phyloP scores from a whole-genome alignment of 1,140 invertebrate species.

The Drosophila malerkotliana region DNA sequence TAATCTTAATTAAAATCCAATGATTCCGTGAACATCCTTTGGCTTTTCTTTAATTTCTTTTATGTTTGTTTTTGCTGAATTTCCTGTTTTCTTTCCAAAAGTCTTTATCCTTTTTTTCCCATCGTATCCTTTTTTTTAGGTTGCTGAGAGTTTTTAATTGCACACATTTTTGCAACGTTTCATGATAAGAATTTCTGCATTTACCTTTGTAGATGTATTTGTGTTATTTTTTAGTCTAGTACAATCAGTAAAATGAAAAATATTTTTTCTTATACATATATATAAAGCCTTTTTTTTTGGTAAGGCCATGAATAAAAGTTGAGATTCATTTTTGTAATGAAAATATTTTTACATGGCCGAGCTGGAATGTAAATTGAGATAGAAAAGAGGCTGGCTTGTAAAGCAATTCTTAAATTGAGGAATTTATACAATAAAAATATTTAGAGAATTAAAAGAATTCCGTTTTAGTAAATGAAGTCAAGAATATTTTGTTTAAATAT shows the following conservation, averaged over 20 bases:
- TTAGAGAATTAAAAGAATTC: background rate
- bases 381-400: background rate
- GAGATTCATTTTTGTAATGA: constrained; percentile 41
- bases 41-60: constrained; percentile 38
- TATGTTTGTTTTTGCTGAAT: constrained; percentile 48
- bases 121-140: constrained; percentile 4
- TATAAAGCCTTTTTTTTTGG: constrained; percentile 10
- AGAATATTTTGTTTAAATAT: background rate
- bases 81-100: constrained; percentile 33
- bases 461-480: background rate
- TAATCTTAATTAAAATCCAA: constrained; percentile 76
- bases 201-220: constrained; percentile 19
- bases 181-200: constrained; percentile 46
- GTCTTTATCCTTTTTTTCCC: constrained; percentile 12
- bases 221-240: constrained; percentile 21
- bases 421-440: background rate
- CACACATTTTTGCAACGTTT: constrained; percentile 47
- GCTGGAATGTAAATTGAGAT: constrained; percentile 13
- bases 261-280: constrained; percentile 22
- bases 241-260: constrained; percentile 49
- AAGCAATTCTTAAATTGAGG: constrained; percentile 4
- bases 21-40: constrained; percentile 48
- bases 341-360: constrained; percentile 44
- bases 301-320: constrained; percentile 8
- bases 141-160: constrained; percentile 48